A percentile compares a stretch with the other conserved stretches of the same genome.
Evolutionary conservation across 2,797 vertebrate species (phyloP).

Genomic region (Bufotes viridis): DNA sequence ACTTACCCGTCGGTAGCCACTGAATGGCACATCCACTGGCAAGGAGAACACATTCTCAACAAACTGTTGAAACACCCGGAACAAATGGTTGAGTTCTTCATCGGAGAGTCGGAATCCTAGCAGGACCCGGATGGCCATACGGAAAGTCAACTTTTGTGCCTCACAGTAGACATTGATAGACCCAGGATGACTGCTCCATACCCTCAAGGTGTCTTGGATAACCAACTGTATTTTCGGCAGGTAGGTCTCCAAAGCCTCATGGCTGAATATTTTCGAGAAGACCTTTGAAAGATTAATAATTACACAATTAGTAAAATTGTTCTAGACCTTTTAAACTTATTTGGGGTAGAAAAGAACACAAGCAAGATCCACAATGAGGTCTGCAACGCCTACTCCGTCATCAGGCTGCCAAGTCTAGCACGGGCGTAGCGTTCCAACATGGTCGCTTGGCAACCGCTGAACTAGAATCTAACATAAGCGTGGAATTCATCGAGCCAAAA

Average conservation of each 20-base stretch:
- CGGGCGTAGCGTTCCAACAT: constrained; percentile 3
- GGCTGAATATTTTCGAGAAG: constrained; percentile 97
- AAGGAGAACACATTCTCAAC: constrained; percentile 97
- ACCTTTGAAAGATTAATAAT: constrained; percentile 74
- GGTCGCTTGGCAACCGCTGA: constrained; percentile 8
- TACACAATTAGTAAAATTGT: not conserved
- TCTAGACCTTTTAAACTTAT: not conserved
- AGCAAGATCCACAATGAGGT: not conserved
- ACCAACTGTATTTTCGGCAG: constrained; percentile 96
- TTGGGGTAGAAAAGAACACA: constrained; percentile 7
- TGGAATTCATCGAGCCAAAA: constrained; percentile 9
- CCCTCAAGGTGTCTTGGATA: constrained; percentile 91
- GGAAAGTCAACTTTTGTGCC: constrained; percentile 92
- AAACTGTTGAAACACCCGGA: constrained; percentile 93
- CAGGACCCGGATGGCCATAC: constrained; percentile 93
- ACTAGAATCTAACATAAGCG: constrained; percentile 4
- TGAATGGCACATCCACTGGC: constrained; percentile 94
- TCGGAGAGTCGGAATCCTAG: constrained; percentile 92
- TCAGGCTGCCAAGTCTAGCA: constrained; percentile 7
- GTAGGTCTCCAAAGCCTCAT: constrained; percentile 92
- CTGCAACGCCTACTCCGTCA: not conserved
- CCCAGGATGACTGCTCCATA: constrained; percentile 92
- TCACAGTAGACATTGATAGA: constrained; percentile 93
- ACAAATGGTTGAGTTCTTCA: constrained; percentile 88
- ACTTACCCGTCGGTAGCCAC: constrained; percentile 91